Evolutionary conservation across 2,797 vertebrate genomes (phyloP), one percentile per base, ranked within the genome.

Genomic region (Selene dorsalis): DNA sequence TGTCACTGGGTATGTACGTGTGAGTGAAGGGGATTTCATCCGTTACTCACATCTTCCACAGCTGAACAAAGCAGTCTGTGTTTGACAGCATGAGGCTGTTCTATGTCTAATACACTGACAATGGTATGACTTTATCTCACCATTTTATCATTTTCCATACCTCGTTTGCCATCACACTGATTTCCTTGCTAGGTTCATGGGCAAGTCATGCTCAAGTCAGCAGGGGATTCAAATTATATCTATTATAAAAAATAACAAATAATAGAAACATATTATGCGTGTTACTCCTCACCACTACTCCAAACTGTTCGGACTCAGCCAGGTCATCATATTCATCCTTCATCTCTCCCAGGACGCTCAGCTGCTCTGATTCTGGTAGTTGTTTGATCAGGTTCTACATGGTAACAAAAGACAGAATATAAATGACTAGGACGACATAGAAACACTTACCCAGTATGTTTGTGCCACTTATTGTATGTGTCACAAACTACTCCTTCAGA

Each of bases 281-380:
- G 48, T 61, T 5, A 24, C 38, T 83, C 69, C 96, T 95, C 87
- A 97, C 94, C 95, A 97, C 96, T 18, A 97, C 95, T 41, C 92
- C 95, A 77, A 96, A 97, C 86, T 96, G 96, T 77, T 98, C 97
- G 0, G 95, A 87, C 84, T 96, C 96, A 0, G 96, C 95, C 79
- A 97, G 85, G 69, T 97, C 96, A 2, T 96, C 94, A 14, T 97
- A 98, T 62, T 97, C 96, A 3, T 97, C 94, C 81, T 96, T 96
- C 91, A 95, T 88, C 39, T 96, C 96, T 1, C 80, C 93, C 60
- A 98, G 93, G 75, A 92, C 68, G 43, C 59, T 89, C 62, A 97
- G 70, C 84, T 96, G 94, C 9, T 96, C 95, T n/a, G 88, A 41
- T 68, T 91, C 89, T 6, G 96, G 96, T 74, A 97, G 90, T 64